Conservation (phyloP, 2,888 invertebrate species). For the Melipona bicolor region DNA sequence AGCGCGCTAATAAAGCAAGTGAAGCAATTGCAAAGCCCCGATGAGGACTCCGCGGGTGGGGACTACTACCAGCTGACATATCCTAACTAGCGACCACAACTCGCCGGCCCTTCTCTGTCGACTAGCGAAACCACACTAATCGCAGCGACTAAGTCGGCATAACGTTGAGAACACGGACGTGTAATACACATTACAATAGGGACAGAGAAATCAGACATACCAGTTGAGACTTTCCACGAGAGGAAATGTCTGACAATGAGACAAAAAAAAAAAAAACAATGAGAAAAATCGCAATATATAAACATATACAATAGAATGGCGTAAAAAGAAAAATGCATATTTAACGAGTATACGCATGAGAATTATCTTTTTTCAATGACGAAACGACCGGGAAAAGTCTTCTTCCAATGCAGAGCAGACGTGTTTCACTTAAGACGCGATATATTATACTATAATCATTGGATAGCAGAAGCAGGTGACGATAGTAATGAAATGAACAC, state of each 20-base stretch:
- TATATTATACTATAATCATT: neutral
- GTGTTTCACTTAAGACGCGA: neutral
- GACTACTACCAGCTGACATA: conserved; percentile 83
- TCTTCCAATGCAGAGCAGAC: neutral
- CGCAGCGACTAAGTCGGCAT: conserved; percentile 62
- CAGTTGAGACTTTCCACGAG: conserved; percentile 22
- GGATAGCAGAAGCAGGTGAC: conserved; percentile 31
- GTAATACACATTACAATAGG: conserved; percentile 42
- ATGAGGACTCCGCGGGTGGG: conserved; percentile 82
- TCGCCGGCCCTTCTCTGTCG: conserved; percentile 75
- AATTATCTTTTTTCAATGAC: neutral
- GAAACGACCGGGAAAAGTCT: conserved; percentile 5
- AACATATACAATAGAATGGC: neutral
- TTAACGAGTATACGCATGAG: neutral
- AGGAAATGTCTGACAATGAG: conserved; percentile 1
- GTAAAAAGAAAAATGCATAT: neutral
- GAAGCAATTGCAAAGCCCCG: conserved; percentile 82
- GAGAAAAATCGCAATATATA: neutral
- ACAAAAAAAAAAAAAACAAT: neutral
- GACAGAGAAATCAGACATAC: conserved; percentile 44
- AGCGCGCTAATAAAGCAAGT: conserved; percentile 82
- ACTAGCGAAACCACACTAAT: conserved; percentile 67
- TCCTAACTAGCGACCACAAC: conserved; percentile 81
- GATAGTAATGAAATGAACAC: conserved; percentile 13
- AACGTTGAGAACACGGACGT: conserved; percentile 57